These are phyloP conservation scores for Seriola rivoliana DNA, from an alignment of 2,113 vertebrate genomes.

Conservation along the genomic window DNA sequence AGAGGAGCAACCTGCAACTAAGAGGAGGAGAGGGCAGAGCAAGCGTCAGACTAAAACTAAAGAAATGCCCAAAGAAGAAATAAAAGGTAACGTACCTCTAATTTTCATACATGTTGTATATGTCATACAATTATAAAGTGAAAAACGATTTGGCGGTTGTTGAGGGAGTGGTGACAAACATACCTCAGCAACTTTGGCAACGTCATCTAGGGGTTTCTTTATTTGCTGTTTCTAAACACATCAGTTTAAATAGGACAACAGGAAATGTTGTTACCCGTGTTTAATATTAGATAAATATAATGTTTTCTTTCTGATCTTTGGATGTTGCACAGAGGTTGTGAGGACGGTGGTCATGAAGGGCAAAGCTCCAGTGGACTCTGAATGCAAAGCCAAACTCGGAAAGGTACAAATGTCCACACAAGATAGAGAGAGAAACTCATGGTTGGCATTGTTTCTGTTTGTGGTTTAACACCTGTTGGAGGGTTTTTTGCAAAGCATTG, in stretches of 20 bases:
- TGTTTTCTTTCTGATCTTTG: slow-evolving; percentile 20
- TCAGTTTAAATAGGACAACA: not conserved
- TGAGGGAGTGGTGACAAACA: not conserved
- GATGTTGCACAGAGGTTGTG: slow-evolving; percentile 82
- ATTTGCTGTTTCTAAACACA: not conserved
- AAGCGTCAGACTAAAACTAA: slow-evolving; percentile 62
- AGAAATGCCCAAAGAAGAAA: slow-evolving; percentile 52
- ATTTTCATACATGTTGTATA: not conserved
- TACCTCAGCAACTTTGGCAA: no score
- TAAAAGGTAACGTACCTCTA: slow-evolving; percentile 65
- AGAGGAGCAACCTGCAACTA: slow-evolving; percentile 67
- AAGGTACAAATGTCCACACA: slow-evolving; percentile 80
- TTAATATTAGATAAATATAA: not conserved
- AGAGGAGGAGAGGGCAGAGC: slow-evolving; percentile 71
- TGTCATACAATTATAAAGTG: not conserved
- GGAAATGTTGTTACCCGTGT: not conserved
- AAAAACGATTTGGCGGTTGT: not conserved
- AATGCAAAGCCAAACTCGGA: slow-evolving; percentile 88
- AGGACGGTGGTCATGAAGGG: slow-evolving; percentile 91
- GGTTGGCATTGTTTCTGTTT: not conserved
- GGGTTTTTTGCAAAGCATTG: not conserved
- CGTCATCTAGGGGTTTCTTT: not conserved
- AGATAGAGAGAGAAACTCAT: not conserved
- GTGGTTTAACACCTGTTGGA: slow-evolving; percentile 31
- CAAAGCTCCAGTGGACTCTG: slow-evolving; percentile 90